A percentile compares a stretch with the other conserved stretches of the same genome.
phyloP scores from a whole-genome alignment of 2,888 invertebrate genomes.

The Brachyopa scutellaris region DNA sequence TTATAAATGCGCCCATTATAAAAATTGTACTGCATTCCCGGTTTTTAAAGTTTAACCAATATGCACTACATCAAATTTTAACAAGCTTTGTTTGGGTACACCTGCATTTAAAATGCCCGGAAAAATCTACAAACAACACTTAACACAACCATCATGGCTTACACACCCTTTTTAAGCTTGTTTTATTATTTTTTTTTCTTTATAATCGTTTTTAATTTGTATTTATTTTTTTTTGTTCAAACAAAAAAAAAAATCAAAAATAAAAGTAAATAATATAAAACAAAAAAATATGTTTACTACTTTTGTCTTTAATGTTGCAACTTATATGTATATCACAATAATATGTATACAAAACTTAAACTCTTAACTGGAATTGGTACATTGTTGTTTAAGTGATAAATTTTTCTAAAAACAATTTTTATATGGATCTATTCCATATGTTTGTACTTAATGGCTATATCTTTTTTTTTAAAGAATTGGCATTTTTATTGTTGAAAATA shows the following conservation, averaged over 20 bases:
- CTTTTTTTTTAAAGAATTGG: conserved; percentile 42
- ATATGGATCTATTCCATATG: conserved; percentile 59
- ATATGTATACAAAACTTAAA: conserved; percentile 59
- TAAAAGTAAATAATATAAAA: conserved; percentile 51
- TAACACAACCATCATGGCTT: conserved; percentile 20
- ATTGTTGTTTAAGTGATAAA: conserved; percentile 59
- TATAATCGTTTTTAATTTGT: conserved; percentile 45
- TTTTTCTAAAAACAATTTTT: conserved; percentile 37
- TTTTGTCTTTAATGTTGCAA: conserved; percentile 82
- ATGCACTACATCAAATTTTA: not conserved
- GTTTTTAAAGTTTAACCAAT: not conserved
- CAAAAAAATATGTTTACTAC: conserved; percentile 77
- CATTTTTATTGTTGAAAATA: conserved; percentile 40
- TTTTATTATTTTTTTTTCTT: conserved; percentile 58
- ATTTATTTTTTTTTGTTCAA: conserved; percentile 52
- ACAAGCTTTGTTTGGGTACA: conserved; percentile 24
- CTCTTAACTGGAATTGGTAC: conserved; percentile 61
- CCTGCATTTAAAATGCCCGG: conserved; percentile 3
- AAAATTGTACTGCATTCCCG: not conserved
- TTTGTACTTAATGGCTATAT: conserved; percentile 42
- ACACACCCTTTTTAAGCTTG: conserved; percentile 15
- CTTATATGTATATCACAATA: conserved; percentile 78
- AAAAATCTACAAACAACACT: conserved; percentile 20
- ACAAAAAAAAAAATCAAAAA: conserved; percentile 52
- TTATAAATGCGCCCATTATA: not conserved